Evolutionary conservation across 2,113 vertebrate genomes (phyloP).

Genomic region (Lipophrys pholis): DNA sequence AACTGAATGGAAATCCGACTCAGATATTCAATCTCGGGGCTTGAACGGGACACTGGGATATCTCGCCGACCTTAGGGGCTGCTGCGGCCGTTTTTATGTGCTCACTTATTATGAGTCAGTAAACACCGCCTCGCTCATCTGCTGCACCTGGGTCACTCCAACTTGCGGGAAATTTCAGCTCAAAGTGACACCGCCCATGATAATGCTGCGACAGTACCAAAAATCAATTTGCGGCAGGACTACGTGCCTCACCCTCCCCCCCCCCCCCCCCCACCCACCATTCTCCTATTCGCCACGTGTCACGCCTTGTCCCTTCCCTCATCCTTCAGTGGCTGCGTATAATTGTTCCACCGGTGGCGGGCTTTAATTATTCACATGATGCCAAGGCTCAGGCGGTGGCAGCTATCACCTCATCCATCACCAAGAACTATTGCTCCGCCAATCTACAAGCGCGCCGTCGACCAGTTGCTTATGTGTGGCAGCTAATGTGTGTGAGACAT

Average conservation of each 20-base stretch:
- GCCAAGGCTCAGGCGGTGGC: conserved; percentile 69
- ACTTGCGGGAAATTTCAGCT: conserved; percentile 25
- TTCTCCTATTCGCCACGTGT: conserved; percentile 53
- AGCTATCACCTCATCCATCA: conserved; percentile 78
- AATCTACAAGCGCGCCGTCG: conserved; percentile 57
- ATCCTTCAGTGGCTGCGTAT: conserved; percentile 70
- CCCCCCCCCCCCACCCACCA: conserved; percentile 4
- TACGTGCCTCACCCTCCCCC: not conserved
- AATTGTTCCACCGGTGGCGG: conserved; percentile 80
- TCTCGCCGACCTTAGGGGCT: conserved; percentile 12
- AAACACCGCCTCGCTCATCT: not conserved
- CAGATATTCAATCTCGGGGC: not conserved
- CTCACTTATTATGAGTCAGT: conserved; percentile 8
- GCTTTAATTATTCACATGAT: conserved; percentile 82
- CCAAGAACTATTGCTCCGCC: conserved; percentile 63
- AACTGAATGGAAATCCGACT: not conserved
- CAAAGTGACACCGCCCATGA: conserved; percentile 24
- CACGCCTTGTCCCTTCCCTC: conserved; percentile 52
- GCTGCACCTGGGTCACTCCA: not conserved
- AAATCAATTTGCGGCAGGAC: conserved; percentile 60
- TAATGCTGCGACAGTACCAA: not conserved
- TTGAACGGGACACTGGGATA: conserved; percentile 20
- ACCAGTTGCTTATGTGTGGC: conserved; percentile 31
- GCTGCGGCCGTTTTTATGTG: not conserved
- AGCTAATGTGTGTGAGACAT: conserved; percentile 17